phyloP scores from a whole-genome alignment of 2,888 invertebrate species.

The Pammene fasciana region DNA sequence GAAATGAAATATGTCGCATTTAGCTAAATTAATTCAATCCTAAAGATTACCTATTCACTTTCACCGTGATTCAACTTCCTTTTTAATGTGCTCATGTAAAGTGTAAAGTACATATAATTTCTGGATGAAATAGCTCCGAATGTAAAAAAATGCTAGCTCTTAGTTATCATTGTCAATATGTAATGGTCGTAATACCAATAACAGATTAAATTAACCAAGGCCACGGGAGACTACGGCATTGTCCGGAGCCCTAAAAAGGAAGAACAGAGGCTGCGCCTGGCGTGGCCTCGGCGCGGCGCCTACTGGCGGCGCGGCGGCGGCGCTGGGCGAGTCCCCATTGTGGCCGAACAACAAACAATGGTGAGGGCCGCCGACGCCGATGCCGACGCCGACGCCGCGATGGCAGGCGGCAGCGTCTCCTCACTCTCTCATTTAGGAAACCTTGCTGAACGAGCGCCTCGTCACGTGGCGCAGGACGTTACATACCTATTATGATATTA shows the following conservation, averaged over 20 bases:
- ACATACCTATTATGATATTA: neutral
- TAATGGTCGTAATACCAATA: no score
- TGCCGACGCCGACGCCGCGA: no score
- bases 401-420: no score
- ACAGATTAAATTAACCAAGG: neutral
- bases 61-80: no score
- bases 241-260: constrained; percentile 3
- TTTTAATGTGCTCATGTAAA: no score
- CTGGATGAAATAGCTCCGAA: no score
- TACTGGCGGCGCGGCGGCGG: neutral
- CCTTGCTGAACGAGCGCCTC: constrained; percentile 17
- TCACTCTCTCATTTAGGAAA: neutral
- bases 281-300: constrained; percentile 13
- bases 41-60: no score
- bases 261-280: neutral
- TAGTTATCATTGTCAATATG: no score
- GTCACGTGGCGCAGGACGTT: neutral
- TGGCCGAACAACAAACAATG: constrained; percentile 17
- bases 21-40: no score
- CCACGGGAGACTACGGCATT: neutral
- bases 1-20: no score
- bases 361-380: neutral
- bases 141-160: no score
- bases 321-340: constrained; percentile 22
- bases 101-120: no score